Base-by-base conservation (phyloP, 1,140 invertebrate species). In the Cydia strobilella region DNA sequence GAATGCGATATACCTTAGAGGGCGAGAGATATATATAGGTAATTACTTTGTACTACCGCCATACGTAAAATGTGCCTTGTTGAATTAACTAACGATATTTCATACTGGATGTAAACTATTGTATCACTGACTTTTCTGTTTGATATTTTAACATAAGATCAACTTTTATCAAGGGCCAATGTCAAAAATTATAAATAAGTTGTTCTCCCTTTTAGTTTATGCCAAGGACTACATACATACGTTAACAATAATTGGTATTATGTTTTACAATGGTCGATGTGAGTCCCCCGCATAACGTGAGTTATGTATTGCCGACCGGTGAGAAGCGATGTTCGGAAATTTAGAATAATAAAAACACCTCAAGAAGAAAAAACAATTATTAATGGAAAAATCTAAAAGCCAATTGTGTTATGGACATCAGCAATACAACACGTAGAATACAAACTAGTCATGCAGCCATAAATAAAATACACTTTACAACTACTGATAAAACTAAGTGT, bases 371-470 rank as follows among this genome's bases (percentile, higher is more conserved):
- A 76, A 75, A 79, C 54, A 59, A 79, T n/a, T 13, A 74, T 74
- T 66, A 66, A 45, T 35, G 35, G 66, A 76, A 9, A 79, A 82
- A 80, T 59, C 48, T 76, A 73, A 66, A 77, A 86, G 88, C 88
- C 88, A 90, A 90, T 90, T 74, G 73, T 78, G 81, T 86, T 84
- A 82, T 80, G 80, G 25, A 74, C 69, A 73, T 85, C 86, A 88
- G 88, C 88, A 90, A 88, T 88, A 89, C 86, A 84, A 83, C 81
- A 83, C 77, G 73, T 77, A 73, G 39, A 72, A 35, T 54, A 79
- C 74, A 71, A 74, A 39, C 62, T 63, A 77, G 27, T 73, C 79
- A 80, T 80, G 79, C 76, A 75, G 65, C 54, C 51, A 69, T 35
- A 69, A 69, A 69, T 69, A 69, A 54, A 54, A 69, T 69, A 69